Base-by-base conservation (phyloP, 2,888 invertebrate genomes). In the Tryphoninae sp. region DNA sequence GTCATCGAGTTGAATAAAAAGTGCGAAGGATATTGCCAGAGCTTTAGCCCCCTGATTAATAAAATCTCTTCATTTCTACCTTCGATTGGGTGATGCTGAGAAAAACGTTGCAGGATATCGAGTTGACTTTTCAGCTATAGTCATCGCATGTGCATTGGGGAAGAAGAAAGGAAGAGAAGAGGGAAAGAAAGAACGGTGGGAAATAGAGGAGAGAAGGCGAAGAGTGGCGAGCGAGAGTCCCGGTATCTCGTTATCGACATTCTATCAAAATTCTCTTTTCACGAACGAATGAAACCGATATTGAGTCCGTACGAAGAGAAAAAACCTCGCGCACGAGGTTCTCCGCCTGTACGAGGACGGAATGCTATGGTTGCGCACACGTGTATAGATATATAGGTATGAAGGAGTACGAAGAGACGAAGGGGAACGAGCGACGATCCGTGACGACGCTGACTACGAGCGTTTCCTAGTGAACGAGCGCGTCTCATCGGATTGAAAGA, bases 241-340 rank as follows among this genome's bases (percentile, higher is more conserved):
- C 64, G 23, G 74, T 69, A 80, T 78, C 75, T 82, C 84, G 82
- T 80, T 82, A 82, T 78, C 80, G 82, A 73, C 78, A 78, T 82
- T 82, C 76, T 73, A 79, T 82, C 72, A 78, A 80, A 78, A 61
- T 80, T 78, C 65, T 76, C 82, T 80, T 68, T 82, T 75, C 69
- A 71, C 72, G 71, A 82, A 51, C 62, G 76, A 82, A 76, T 64
- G 69, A 62, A 72, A 79, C 71, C 78, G 78, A 78, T 78, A 81
- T 81, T 65, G 74, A 74, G 53, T 74, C 42, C 51, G 42, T 22
- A 9, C 42, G 64, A 19, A 9, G 51, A 22, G 40, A 51, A 40
- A 75, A 67, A 78, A 67, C 6, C 55, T 69, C 61, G 61, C 59
- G 45, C 33, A 33, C 6, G 33, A 33, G 33, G 33, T 33, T 33